Conservation (phyloP, 1,140 invertebrate species). For the Tetramorium parvispinum region DNA sequence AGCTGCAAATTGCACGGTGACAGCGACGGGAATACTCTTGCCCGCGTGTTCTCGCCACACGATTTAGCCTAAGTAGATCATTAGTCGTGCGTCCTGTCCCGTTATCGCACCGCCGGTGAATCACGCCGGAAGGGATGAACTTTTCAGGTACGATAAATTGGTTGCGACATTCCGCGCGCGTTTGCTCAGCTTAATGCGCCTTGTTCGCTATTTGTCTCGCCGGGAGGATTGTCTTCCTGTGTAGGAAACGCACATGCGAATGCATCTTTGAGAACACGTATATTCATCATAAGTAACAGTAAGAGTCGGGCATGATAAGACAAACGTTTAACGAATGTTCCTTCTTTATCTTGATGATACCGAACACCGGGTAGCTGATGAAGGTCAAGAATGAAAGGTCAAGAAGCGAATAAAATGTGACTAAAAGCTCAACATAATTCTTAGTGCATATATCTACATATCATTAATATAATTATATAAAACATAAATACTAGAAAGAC, state of each 20-base stretch:
- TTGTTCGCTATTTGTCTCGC: conserved; percentile 34
- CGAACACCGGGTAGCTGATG: neutral
- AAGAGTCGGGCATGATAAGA: neutral
- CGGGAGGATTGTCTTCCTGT: neutral
- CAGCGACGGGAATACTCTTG: conserved; percentile 38
- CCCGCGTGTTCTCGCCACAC: conserved; percentile 23
- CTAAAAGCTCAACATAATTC: neutral
- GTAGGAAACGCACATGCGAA: neutral
- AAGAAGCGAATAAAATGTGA: neutral
- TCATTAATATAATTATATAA: conserved; percentile 10
- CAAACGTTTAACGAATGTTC: neutral
- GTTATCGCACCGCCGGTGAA: conserved; percentile 37
- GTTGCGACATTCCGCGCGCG: neutral
- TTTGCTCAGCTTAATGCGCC: conserved; percentile 3
- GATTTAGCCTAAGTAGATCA: conserved; percentile 45
- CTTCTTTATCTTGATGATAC: neutral
- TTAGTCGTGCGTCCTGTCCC: conserved; percentile 40
- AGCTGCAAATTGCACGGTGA: conserved; percentile 63
- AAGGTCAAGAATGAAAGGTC: neutral
- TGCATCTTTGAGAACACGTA: neutral
- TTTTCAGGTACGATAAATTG: neutral
- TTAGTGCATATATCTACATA: neutral
- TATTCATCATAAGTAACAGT: conserved; percentile 15
- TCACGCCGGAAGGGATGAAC: conserved; percentile 33
- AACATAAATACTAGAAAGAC: neutral